Conservation (phyloP, 2,888 invertebrate species). For the Ephialtes manifestator region DNA sequence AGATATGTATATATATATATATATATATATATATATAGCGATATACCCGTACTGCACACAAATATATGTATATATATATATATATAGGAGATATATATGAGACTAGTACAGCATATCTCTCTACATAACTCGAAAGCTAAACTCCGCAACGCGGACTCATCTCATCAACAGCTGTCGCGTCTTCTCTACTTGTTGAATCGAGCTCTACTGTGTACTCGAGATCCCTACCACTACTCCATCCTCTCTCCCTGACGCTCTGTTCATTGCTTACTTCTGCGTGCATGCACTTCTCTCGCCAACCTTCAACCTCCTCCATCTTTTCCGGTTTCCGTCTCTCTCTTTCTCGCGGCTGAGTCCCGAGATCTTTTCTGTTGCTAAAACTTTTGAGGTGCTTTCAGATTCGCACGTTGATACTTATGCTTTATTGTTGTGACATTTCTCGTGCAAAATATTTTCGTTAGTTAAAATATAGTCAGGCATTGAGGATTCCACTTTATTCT, state of each 20-base stretch:
- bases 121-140: constrained; percentile 68
- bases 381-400: constrained; percentile 6
- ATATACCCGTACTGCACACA: constrained; percentile 41
- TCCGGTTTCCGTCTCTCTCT: constrained; percentile 41
- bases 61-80: constrained; percentile 34
- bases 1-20: too few species aligned
- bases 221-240: constrained; percentile 20
- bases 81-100: constrained; percentile 43
- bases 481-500: too few species aligned
- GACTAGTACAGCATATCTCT: constrained; percentile 54
- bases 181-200: constrained; percentile 80
- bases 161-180: constrained; percentile 81
- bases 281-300: constrained; percentile 49
- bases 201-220: constrained; percentile 48
- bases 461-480: too few species aligned
- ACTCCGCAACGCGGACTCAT: constrained; percentile 68
- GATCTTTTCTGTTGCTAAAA: not conserved
- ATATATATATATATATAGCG: constrained; percentile 50
- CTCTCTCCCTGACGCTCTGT: constrained; percentile 30
- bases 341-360: not conserved
- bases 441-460: too few species aligned
- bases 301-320: constrained; percentile 52
- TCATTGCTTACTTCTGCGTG: constrained; percentile 36
- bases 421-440: not conserved
- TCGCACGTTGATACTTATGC: not conserved